Conservation (phyloP, 1,140 invertebrate species). For the Paramacrobiotus metropolitanus region DNA sequence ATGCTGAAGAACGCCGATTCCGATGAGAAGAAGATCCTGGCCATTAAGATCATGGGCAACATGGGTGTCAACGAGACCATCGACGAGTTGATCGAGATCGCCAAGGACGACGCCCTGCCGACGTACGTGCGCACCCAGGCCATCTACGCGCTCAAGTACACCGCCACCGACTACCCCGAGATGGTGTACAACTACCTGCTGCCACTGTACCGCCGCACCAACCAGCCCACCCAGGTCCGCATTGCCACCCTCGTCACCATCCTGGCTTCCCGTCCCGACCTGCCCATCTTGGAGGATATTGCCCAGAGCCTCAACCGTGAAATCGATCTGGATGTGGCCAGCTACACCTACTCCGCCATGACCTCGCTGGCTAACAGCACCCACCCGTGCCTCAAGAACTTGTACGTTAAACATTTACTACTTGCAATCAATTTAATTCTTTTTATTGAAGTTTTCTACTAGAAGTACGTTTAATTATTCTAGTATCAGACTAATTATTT, state of each 20-base stretch:
- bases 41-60: conserved; percentile 12
- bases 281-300: conserved; percentile 12
- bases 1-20: conserved; percentile 2
- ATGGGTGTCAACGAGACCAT: conserved; percentile 13
- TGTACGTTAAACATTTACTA: neutral
- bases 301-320: conserved; percentile 13
- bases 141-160: conserved; percentile 11
- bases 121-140: conserved; percentile 13
- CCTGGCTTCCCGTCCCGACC: conserved; percentile 11
- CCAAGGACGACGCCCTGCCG: conserved; percentile 11
- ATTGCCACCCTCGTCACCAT: conserved; percentile 14
- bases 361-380: conserved; percentile 13
- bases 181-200: neutral
- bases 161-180: neutral
- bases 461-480: neutral
- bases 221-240: conserved; percentile 10
- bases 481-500: no score
- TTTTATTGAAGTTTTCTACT: neutral
- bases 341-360: conserved; percentile 15
- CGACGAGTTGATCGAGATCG: conserved; percentile 9
- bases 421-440: neutral
- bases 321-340: conserved; percentile 16
- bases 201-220: neutral
- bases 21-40: conserved; percentile 2
- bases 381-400: conserved; percentile 8